Conservation (phyloP, 2,113 vertebrate species). For the Myiozetetes cayanensis region DNA sequence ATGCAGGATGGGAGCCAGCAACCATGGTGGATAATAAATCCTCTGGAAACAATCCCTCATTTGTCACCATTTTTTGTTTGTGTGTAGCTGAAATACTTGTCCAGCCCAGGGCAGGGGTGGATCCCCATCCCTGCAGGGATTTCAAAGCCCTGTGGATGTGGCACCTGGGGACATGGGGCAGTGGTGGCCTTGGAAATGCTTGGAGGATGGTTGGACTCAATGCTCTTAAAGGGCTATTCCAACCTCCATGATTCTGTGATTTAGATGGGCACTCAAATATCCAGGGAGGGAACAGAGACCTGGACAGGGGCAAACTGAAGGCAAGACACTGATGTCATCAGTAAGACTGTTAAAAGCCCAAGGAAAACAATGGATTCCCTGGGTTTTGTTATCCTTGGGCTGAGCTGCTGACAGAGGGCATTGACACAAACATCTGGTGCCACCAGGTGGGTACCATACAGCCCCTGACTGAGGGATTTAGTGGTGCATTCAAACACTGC, state of each 20-base stretch:
- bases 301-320: rapidly evolving
- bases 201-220: neutral
- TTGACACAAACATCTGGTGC: neutral
- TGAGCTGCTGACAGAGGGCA: neutral
- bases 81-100: neutral
- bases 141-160: neutral
- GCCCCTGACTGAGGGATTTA: neutral
- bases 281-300: neutral
- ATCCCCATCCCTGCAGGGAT: neutral
- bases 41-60: neutral
- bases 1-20: neutral
- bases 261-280: neutral
- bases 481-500: neutral
- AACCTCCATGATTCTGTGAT: neutral
- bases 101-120: neutral
- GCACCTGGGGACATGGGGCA: neutral
- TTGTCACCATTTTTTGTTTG: no score
- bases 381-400: neutral
- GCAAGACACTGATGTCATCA: neutral
- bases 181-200: neutral
- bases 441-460: neutral
- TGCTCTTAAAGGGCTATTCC: neutral
- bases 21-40: neutral
- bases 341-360: neutral
- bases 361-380: neutral